Percentiles rank a stretch among this genome's conserved stretches.
phyloP scores from a whole-genome alignment of 2,888 invertebrate genomes.

The Acanthosepion esculentum region DNA sequence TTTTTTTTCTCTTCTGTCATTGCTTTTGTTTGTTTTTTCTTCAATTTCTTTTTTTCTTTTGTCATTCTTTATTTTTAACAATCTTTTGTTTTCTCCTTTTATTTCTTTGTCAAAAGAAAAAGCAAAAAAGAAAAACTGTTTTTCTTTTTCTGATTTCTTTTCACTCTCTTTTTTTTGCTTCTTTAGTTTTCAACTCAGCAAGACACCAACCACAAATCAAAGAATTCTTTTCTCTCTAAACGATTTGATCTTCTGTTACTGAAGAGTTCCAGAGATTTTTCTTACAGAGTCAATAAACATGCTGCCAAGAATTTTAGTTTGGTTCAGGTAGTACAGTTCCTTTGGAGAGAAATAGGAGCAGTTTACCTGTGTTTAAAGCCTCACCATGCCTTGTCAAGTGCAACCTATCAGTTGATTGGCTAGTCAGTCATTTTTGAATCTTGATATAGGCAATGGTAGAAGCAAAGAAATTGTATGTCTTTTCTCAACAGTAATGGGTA shows the following conservation, averaged over 20 bases:
- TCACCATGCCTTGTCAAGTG: neutral
- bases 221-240: neutral
- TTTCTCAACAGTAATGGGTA: neutral
- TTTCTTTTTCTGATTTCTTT: neutral
- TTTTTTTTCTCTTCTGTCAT: neutral
- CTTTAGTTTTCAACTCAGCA: neutral
- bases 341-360: neutral
- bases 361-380: neutral
- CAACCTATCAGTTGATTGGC: neutral
- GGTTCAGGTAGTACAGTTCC: constrained; percentile 17
- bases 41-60: neutral
- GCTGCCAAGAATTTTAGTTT: neutral
- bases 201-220: constrained; percentile 14
- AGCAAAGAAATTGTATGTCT: neutral
- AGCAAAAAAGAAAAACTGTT: neutral
- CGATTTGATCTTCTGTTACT: neutral
- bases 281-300: neutral
- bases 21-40: neutral
- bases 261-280: neutral
- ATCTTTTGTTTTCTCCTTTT: neutral
- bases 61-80: neutral
- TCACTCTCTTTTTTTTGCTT: neutral
- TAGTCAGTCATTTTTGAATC: neutral
- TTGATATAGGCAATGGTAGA: neutral
- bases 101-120: neutral